Evolutionary conservation across 2,113 vertebrate genomes (phyloP), one percentile per base, ranked within the genome.

Genomic region (Strix uralensis): DNA sequence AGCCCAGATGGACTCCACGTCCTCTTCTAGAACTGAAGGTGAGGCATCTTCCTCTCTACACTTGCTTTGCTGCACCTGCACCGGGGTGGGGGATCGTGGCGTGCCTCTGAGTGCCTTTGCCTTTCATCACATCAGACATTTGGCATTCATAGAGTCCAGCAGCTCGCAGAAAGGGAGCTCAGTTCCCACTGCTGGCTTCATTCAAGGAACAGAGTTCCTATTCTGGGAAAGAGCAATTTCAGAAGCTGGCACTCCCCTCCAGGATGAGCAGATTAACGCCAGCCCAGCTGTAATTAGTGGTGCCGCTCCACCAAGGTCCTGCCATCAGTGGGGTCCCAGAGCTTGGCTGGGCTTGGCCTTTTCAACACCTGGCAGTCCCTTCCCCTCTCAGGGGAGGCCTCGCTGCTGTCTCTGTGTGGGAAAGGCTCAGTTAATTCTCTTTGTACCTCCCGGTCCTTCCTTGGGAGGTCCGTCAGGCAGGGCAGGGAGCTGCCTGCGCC

Each of bases 321-420:
- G 55, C 86, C 11, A 5, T 27, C 38, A 3, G 0, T 40, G 20
- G 25, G 61, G 52, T 42, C 19, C 22, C 26, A 11, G 5, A 63
- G n/a, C 40, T 21, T 52, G 62, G 58, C 49, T 73, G 71, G 42
- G 11, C 36, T 52, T 55, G 40, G 32, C 66, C 74, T 63, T 54
- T 82, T 21, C 40, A 36, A 26, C 10, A 2, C 15, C 69, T 57
- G 66, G 47, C n/a, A 54, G 54, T 14, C 15, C 90, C 47, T 69
- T 57, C 72, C 52, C 55, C 81, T 59, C 32, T 65, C 92, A 98
- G 97, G 96, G 88, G 90, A 95, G 98, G 62, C 96, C 94, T 77
- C 74, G 44, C 38, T 98, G 96, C 83, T 97, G 96, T 19, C 95
- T 98, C 36, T 98, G 92, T 63, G 96, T 97, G 97, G 97, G 97